Evolutionary conservation across 35 echinoderm and acorn worm genomes (phyloP).

Genomic region (Acanthaster planci): DNA sequence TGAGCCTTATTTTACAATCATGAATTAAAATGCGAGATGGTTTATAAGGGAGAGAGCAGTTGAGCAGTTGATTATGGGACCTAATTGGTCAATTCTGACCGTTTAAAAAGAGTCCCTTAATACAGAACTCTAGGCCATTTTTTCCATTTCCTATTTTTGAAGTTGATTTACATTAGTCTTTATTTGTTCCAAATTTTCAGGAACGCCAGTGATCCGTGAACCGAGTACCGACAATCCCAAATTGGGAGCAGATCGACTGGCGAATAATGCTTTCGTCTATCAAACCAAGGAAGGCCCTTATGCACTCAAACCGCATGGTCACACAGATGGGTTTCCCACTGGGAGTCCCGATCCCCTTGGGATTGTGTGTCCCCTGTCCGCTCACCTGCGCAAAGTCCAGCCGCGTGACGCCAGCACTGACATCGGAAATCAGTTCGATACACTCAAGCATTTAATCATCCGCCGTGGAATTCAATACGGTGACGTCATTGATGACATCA

Average conservation of each 20-base stretch:
- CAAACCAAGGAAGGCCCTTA: neutral
- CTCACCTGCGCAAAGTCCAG: slow-evolving; percentile 19
- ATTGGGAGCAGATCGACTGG: neutral
- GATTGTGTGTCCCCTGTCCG: neutral
- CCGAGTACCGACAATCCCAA: neutral
- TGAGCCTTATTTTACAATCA: no score
- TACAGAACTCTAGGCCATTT: no score
- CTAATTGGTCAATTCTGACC: no score
- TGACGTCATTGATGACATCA: neutral
- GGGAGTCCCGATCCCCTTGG: neutral
- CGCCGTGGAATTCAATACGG: slow-evolving; percentile 18
- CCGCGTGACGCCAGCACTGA: slow-evolving; percentile 29
- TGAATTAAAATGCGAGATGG: no score
- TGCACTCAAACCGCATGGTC: neutral
- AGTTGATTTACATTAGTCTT: no score
- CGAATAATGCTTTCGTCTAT: slow-evolving; percentile 12
- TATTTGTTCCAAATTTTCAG: no score
- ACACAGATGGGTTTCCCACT: neutral
- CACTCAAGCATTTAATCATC: neutral
- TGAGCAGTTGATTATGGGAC: no score
- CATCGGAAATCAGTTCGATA: neutral
- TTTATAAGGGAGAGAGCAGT: no score
- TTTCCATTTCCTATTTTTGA: no score
- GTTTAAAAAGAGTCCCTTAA: no score
- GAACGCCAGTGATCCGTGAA: slow-evolving; percentile 5